Base-by-base conservation (phyloP, 2,888 invertebrate genomes). In the Parnassius orleans region DNA sequence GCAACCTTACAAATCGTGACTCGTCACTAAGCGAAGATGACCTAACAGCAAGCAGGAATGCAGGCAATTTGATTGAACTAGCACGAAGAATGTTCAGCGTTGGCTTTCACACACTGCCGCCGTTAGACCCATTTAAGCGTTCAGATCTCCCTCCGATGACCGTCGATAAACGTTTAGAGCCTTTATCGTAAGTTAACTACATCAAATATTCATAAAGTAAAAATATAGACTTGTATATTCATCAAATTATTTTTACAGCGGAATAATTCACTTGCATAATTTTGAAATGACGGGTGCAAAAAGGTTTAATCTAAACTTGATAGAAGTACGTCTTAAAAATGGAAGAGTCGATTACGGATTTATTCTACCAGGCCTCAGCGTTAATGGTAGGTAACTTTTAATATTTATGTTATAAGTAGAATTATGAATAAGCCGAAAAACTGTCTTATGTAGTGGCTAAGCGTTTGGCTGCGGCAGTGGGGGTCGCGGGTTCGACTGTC, bases 291-390 rank as follows among this genome's bases (percentile, higher is more conserved):
- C 50, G 24, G 68, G 68, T 24, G 55, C 58, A 10, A 57, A 51
- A 46, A 43, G 47, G n/a, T 59, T 68, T 42, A 19, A 57, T 15
- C 52, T 65, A 56, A 42, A 65, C 9, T 47, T 46, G 2, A 24
- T 68, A 10, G 65, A 66, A 56, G 2, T 69, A 52, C 65, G 66
- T n/a, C 41, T 63, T 61, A 61, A 63, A 11, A 63, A 53, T 5
- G 50, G 63, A 41, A 67, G 68, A 66, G 42, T 57, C 7, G 68
- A 69, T 59, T 64, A 64, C 44, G 57, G 53, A 50, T 41, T 69
- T 7, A 54, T 48, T 5, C n/a, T 69, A 47, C 68, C 66, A 14
- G 5, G 15, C 9, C 52, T 69, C 15, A 41, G 55, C 9, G 59
- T 53, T 43, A 33, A 57, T 19, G 64, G 69, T 69, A 67, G 64